phyloP scores from a whole-genome alignment of 2,888 invertebrate species.

The Pseudanteris insignis region DNA sequence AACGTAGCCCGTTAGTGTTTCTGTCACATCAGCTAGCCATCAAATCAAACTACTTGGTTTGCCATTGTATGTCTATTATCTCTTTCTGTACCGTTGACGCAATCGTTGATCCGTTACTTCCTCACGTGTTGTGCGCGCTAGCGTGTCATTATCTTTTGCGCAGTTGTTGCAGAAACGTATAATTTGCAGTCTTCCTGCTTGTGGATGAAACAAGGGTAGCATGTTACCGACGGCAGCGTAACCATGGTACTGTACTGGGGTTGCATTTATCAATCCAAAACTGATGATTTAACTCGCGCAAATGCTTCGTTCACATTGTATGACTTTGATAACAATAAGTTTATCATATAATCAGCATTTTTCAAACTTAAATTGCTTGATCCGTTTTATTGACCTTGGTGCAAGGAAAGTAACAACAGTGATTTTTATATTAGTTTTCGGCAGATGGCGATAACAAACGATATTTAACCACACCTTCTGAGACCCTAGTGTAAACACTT shows the following conservation, averaged over 20 bases:
- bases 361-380: too few species aligned
- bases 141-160: conserved; percentile 43
- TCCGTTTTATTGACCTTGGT: too few species aligned
- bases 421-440: conserved; percentile 1
- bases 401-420: too few species aligned
- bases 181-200: conserved; percentile 44
- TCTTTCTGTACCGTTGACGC: too few species aligned
- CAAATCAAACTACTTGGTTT: too few species aligned
- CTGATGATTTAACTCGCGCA: conserved; percentile 15
- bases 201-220: conserved; percentile 42
- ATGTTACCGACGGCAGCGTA: conserved; percentile 29
- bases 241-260: conserved; percentile 35
- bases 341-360: too few species aligned
- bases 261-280: conserved; percentile 31
- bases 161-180: conserved; percentile 42
- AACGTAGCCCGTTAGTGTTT: too few species aligned
- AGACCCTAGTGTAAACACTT: conserved; percentile 31
- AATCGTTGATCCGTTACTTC: conserved; percentile 38
- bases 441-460: conserved; percentile 8
- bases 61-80: too few species aligned
- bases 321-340: too few species aligned
- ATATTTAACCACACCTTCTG: conserved; percentile 15
- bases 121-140: conserved; percentile 20
- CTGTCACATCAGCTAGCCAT: too few species aligned
- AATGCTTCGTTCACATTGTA: too few species aligned